A percentile compares a stretch with the other conserved stretches of the same genome.
Conservation (phyloP, 2,888 invertebrate genomes). For the Notodonta ziczac region DNA sequence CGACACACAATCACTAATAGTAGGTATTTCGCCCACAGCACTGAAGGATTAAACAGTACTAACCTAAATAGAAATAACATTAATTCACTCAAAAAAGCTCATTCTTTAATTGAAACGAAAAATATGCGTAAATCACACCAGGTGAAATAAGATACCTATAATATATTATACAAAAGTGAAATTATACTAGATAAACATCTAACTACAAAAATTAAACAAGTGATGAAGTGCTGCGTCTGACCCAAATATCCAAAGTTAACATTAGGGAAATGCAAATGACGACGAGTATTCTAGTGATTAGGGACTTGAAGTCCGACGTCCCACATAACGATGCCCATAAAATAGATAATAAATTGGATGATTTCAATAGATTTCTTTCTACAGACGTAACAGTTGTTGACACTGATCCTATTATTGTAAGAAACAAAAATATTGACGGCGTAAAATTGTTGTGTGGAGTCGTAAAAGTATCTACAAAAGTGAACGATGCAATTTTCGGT, state of each 20-base stretch:
- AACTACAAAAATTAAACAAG: constrained; percentile 15
- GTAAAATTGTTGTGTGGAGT: constrained; percentile 6
- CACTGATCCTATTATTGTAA: constrained; percentile 40
- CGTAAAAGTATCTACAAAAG: constrained; percentile 8
- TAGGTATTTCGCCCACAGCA: no score
- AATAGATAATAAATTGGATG: constrained; percentile 30
- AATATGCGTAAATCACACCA: no score
- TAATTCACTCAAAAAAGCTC: no score
- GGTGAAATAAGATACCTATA: constrained; percentile 13
- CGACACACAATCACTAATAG: no score
- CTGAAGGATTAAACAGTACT: no score
- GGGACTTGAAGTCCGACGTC: constrained; percentile 29
- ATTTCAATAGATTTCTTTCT: constrained; percentile 28
- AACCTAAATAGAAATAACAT: no score
- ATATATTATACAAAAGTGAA: constrained; percentile 20
- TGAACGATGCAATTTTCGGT: constrained; percentile 24
- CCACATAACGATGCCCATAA: constrained; percentile 24
- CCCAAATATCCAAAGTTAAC: constrained; percentile 26
- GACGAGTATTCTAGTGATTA: constrained; percentile 17
- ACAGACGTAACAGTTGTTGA: constrained; percentile 18
- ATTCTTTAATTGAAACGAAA: no score
- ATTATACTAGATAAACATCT: constrained; percentile 30
- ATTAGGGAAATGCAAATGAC: constrained; percentile 39
- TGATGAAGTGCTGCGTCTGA: constrained; percentile 16
- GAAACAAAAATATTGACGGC: constrained; percentile 29